Evolutionary conservation across 2,113 vertebrate species (phyloP).

Genomic region (Entelurus aequoreus): DNA sequence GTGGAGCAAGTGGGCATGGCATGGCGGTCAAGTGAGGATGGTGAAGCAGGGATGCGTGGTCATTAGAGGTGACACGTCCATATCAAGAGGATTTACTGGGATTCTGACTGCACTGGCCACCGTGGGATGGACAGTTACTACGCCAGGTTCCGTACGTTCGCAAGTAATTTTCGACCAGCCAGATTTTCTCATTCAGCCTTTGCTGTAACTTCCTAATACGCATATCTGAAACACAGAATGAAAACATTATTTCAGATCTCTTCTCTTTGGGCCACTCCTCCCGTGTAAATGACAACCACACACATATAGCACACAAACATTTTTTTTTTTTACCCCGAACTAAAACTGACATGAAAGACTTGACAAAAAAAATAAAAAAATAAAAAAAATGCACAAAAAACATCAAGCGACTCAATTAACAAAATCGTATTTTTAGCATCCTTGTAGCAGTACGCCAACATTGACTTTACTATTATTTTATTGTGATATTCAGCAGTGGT

Average conservation of each 20-base stretch:
- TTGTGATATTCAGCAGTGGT: too few relatives aligned
- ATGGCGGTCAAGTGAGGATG: slow-evolving; percentile 63
- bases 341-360: slow-evolving; percentile 6
- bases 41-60: slow-evolving; percentile 53
- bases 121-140: slow-evolving; percentile 72
- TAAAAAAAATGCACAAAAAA: slow-evolving; percentile 1
- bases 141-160: slow-evolving; percentile 77
- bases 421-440: neutral
- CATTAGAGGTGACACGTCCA: slow-evolving; percentile 11
- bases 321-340: neutral
- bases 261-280: slow-evolving; percentile 76
- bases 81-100: slow-evolving; percentile 63
- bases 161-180: slow-evolving; percentile 76
- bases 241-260: slow-evolving; percentile 84
- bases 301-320: slow-evolving; percentile 34
- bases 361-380: neutral
- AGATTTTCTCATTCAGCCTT: slow-evolving; percentile 79
- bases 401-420: neutral
- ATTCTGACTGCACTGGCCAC: slow-evolving; percentile 63
- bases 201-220: slow-evolving; percentile 80
- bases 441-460: too few relatives aligned
- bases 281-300: slow-evolving; percentile 43
- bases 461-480: too few relatives aligned
- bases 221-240: slow-evolving; percentile 81
- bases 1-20: slow-evolving; percentile 56